These are phyloP conservation scores for Pocillopora grandis DNA, from an alignment of 92 coral and sea anemone genomes.

Conservation along the genomic window DNA sequence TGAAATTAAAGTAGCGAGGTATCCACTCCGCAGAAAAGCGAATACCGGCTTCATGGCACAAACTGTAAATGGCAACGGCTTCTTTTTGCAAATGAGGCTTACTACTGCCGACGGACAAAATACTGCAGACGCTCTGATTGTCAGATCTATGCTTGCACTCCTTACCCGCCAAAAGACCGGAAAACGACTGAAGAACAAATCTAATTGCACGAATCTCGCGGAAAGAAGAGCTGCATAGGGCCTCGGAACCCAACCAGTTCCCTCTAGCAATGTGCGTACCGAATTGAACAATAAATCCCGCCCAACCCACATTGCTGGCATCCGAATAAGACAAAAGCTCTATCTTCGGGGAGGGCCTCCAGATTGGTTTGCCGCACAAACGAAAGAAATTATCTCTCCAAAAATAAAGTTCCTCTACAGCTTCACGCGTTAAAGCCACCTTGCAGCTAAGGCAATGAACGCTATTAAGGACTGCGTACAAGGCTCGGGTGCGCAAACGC, in stretches of 20 bases:
- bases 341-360: slow-evolving; percentile 54
- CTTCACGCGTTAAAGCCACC: slow-evolving; percentile 30
- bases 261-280: slow-evolving; percentile 34
- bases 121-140: slow-evolving; percentile 45
- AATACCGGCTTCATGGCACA: slow-evolving; percentile 44
- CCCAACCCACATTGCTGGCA: slow-evolving; percentile 49
- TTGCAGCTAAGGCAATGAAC: slow-evolving; percentile 38
- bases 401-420: slow-evolving; percentile 56
- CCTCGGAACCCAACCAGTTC: slow-evolving; percentile 37
- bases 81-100: slow-evolving; percentile 47
- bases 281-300: slow-evolving; percentile 33
- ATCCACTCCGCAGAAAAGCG: slow-evolving; percentile 55
- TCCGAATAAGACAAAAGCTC: slow-evolving; percentile 55
- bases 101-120: slow-evolving; percentile 47
- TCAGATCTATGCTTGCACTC: slow-evolving; percentile 69
- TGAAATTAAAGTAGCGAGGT: slow-evolving; percentile 47
- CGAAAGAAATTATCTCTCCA: slow-evolving; percentile 56
- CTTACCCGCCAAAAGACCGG: slow-evolving; percentile 35
- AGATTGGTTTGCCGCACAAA: slow-evolving; percentile 51
- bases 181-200: slow-evolving; percentile 53
- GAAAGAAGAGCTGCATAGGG: slow-evolving; percentile 47
- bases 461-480: slow-evolving; percentile 53
- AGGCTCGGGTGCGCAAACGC: slow-evolving; percentile 49
- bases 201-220: slow-evolving; percentile 49
- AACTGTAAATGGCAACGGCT: slow-evolving; percentile 42